These are phyloP conservation scores for Dorcus hopei DNA, from an alignment of 2,888 invertebrate genomes.

Conservation along the genomic window DNA sequence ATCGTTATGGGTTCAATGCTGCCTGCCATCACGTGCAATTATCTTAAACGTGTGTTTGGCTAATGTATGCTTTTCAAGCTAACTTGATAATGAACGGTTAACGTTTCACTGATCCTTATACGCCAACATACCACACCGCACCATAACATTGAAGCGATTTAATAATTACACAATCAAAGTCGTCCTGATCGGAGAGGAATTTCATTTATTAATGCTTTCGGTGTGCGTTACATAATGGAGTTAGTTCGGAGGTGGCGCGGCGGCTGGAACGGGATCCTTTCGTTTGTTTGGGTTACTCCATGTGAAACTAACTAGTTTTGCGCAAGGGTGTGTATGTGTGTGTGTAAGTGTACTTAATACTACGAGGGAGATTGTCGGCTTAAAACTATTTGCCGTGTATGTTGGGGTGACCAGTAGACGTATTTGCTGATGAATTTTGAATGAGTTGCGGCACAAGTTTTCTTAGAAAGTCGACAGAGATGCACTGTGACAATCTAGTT, in stretches of 20 bases:
- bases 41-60: slow-evolving; percentile 7
- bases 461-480: too few species aligned
- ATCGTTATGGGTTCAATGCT: slow-evolving; percentile 11
- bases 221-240: not conserved
- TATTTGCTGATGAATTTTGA: slow-evolving; percentile 24
- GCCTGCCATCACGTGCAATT: slow-evolving; percentile 6
- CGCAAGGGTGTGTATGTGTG: not conserved
- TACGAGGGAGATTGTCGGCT: slow-evolving; percentile 19
- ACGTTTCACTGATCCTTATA: not conserved
- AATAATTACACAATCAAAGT: too few species aligned
- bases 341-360: slow-evolving; percentile 8
- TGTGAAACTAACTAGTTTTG: slow-evolving; percentile 14
- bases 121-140: not conserved
- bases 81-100: slow-evolving; percentile 12
- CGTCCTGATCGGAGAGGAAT: too few species aligned
- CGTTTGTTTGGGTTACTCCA: slow-evolving; percentile 6
- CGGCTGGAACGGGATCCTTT: not conserved
- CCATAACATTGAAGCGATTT: too few species aligned
- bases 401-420: slow-evolving; percentile 20
- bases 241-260: not conserved
- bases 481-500: too few species aligned
- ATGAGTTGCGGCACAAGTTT: not conserved
- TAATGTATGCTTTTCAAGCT: slow-evolving; percentile 10
- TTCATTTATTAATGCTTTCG: not conserved
- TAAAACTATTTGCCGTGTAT: slow-evolving; percentile 25